These are phyloP conservation scores for Furcifer pardalis DNA, from an alignment of 2,797 vertebrate genomes.

Conservation along the genomic window DNA sequence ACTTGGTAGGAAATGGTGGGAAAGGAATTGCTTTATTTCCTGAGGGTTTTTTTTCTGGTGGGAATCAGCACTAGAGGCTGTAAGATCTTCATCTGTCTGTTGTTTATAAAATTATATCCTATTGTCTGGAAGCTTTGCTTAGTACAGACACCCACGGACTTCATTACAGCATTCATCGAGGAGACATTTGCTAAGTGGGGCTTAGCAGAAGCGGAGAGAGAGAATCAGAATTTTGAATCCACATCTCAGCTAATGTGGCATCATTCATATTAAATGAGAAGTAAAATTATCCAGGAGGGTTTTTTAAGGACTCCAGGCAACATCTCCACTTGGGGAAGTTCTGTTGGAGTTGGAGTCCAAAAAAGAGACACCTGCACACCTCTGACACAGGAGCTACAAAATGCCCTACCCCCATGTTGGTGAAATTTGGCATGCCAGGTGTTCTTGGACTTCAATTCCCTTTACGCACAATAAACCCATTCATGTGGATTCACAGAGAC, in stretches of 20 bases:
- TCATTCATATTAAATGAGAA: slow-evolving; percentile 45
- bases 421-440: no score
- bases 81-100: slow-evolving; percentile 35
- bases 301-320: slow-evolving; percentile 21
- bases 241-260: slow-evolving; percentile 9
- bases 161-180: slow-evolving; percentile 30
- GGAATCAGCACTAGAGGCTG: neutral
- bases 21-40: slow-evolving; percentile 46
- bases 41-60: slow-evolving; percentile 47
- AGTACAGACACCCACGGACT: slow-evolving; percentile 41
- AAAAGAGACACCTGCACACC: no score
- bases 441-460: no score
- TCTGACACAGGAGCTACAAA: no score
- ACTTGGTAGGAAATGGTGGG: slow-evolving; percentile 45
- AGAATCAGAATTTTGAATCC: slow-evolving; percentile 30
- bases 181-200: slow-evolving; percentile 28
- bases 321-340: no score
- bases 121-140: slow-evolving; percentile 40
- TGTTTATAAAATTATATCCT: slow-evolving; percentile 15
- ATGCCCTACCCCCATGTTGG: no score
- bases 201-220: neutral
- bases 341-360: no score
- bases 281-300: slow-evolving; percentile 17
- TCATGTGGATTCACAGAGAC: no score
- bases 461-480: no score